These are phyloP conservation scores for Leuciscus waleckii DNA, from an alignment of 2,797 vertebrate species.

Conservation along the genomic window DNA sequence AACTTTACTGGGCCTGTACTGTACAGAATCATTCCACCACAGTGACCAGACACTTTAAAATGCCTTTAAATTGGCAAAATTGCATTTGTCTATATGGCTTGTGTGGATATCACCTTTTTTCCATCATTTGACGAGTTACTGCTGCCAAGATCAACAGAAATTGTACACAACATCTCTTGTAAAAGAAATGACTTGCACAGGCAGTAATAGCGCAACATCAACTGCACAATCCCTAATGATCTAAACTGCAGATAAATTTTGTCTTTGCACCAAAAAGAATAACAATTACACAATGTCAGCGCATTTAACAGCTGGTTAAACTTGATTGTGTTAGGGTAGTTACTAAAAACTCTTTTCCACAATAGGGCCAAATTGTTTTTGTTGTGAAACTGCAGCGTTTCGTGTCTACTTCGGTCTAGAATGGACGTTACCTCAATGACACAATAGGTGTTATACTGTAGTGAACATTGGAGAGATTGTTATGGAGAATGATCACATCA, in stretches of 20 bases:
- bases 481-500: neutral
- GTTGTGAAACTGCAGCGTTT: neutral
- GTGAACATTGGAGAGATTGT: neutral
- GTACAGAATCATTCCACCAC: neutral
- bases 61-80: neutral
- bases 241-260: neutral
- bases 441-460: neutral
- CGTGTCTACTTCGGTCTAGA: neutral
- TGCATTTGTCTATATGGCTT: neutral
- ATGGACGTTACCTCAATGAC: neutral
- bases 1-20: neutral
- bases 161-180: neutral
- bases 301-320: neutral
- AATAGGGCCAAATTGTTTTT: neutral
- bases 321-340: neutral
- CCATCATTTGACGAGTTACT: conserved; percentile 2
- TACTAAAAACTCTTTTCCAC: neutral
- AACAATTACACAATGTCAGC: neutral
- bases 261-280: neutral
- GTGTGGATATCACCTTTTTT: neutral
- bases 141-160: conserved; percentile 1
- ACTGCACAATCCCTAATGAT: neutral
- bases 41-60: conserved; percentile 1
- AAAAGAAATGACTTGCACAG: neutral
- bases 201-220: neutral